Evolutionary conservation across 1,140 invertebrate species (phyloP).

Genomic region (Hormaphis cornu): DNA sequence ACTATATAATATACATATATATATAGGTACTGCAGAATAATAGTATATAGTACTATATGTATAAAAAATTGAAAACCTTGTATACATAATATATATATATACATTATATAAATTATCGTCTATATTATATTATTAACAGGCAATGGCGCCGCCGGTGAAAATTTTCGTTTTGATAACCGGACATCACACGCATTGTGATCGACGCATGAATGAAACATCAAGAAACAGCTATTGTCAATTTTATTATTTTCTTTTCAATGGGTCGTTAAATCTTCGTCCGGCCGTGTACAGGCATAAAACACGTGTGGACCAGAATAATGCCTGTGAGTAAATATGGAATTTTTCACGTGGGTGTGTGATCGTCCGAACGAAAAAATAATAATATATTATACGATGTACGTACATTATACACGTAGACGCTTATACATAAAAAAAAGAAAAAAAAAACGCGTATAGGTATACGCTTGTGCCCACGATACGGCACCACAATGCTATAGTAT

Average conservation of each 20-base stretch:
- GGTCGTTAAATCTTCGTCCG: constrained; percentile 17
- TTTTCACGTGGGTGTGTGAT: constrained; percentile 28
- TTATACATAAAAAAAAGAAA: background rate
- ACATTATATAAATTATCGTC: too few relatives aligned
- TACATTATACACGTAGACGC: background rate
- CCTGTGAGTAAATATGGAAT: constrained; percentile 28
- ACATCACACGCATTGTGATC: constrained; percentile 19
- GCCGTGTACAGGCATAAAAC: background rate
- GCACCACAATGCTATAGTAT: background rate
- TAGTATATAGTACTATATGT: too few relatives aligned
- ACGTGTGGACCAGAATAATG: constrained; percentile 26
- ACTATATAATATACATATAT: too few relatives aligned
- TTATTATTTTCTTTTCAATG: constrained; percentile 21
- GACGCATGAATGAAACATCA: constrained; percentile 21
- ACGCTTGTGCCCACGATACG: too few relatives aligned
- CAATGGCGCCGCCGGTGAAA: background rate
- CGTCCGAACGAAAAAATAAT: constrained; percentile 22
- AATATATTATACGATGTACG: background rate
- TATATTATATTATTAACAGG: too few relatives aligned
- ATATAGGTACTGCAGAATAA: too few relatives aligned
- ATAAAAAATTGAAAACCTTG: too few relatives aligned
- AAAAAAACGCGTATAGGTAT: background rate
- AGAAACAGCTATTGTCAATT: background rate
- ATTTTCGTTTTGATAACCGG: background rate
- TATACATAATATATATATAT: too few relatives aligned